These are phyloP conservation scores for Tauraco hartlaubi DNA, from an alignment of 2,797 vertebrate species.

Conservation along the genomic window DNA sequence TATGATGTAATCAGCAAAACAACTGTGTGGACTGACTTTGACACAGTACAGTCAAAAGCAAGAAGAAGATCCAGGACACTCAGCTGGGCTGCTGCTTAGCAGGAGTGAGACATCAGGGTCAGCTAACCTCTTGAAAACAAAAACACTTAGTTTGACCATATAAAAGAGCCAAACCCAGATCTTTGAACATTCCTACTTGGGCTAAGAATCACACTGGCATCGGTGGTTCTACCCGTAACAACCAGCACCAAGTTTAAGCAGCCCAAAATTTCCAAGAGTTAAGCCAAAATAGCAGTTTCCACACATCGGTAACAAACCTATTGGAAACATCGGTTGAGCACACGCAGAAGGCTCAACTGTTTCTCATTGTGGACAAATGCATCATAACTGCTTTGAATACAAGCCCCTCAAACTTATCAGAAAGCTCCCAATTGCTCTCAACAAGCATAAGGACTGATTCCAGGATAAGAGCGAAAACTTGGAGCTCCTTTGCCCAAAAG, in stretches of 20 bases:
- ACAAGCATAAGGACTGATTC: background rate
- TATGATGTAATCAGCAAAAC: background rate
- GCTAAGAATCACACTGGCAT: background rate
- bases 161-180: background rate
- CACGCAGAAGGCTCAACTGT: background rate
- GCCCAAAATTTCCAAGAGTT: background rate
- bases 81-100: background rate
- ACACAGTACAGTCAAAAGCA: background rate
- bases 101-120: accelerated
- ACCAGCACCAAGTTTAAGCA: background rate
- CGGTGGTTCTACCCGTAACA: background rate
- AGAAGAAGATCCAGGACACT: background rate
- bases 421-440: background rate
- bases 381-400: background rate
- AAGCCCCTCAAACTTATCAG: background rate
- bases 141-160: background rate
- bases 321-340: background rate
- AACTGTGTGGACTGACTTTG: background rate
- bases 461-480: background rate
- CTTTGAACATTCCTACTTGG: background rate
- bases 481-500: background rate
- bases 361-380: background rate
- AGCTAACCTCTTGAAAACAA: background rate
- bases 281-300: background rate
- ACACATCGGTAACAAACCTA: background rate